Percentiles rank a stretch among this genome's conserved stretches.
phyloP scores from a whole-genome alignment of 2,888 invertebrate genomes.

The Caenorhabditis japonica region DNA sequence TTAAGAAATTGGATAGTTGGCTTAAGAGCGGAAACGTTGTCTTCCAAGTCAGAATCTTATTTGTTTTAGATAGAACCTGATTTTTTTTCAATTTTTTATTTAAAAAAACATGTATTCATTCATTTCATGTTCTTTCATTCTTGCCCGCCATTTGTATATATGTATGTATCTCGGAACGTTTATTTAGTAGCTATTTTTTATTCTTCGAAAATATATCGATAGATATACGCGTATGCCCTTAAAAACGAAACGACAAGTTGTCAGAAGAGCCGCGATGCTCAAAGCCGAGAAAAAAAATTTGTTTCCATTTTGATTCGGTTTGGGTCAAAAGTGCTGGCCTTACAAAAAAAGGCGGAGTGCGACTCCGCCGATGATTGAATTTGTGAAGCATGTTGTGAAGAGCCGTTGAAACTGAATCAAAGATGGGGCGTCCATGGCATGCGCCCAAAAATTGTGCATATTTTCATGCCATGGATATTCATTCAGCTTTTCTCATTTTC shows the following conservation, averaged over 20 bases:
- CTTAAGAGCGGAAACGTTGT: conserved; percentile 32
- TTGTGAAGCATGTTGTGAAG: conserved; percentile 36
- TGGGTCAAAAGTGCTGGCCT: conserved; percentile 19
- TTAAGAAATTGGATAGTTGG: conserved; percentile 46
- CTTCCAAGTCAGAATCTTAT: conserved; percentile 22
- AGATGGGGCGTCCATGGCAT: conserved; percentile 10
- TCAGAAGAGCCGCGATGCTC: conserved; percentile 18
- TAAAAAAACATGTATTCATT: conserved; percentile 2
- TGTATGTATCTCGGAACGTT: too few relatives aligned
- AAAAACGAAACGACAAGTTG: conserved; percentile 35
- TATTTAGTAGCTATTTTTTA: too few relatives aligned
- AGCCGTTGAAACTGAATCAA: conserved; percentile 51
- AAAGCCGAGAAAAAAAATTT: conserved; percentile 13
- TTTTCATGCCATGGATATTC: conserved; percentile 31
- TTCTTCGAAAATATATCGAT: too few relatives aligned
- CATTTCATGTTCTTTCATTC: background rate
- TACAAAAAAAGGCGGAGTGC: conserved; percentile 17
- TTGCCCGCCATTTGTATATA: too few relatives aligned
- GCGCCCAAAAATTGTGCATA: conserved; percentile 27
- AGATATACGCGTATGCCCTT: conserved; percentile 24
- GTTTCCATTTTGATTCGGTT: conserved; percentile 32
- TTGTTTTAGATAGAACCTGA: conserved; percentile 27
- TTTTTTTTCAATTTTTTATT: conserved; percentile 11
- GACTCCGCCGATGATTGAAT: conserved; percentile 42
- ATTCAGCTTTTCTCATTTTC: background rate